Conservation (phyloP, 2,113 vertebrate genomes). For the Anser cygnoides region DNA sequence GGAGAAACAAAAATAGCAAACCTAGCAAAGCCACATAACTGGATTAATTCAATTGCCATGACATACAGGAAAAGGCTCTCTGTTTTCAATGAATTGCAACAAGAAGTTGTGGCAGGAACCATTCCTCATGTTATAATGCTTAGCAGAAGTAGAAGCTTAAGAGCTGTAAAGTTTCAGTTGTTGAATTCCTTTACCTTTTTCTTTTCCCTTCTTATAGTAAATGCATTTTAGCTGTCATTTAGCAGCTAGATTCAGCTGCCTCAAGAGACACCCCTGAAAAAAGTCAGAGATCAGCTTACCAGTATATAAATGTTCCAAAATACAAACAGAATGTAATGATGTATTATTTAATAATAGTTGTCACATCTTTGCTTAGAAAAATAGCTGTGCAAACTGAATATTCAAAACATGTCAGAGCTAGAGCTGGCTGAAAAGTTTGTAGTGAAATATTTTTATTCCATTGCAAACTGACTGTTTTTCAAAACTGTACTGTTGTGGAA, state of each 20-base stretch:
- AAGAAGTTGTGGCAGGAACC: neutral
- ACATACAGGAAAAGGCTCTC: slow-evolving; percentile 20
- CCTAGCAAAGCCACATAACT: slow-evolving; percentile 41
- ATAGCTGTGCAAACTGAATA: neutral
- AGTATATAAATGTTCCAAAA: neutral
- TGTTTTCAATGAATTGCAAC: slow-evolving; percentile 12
- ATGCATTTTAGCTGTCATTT: neutral
- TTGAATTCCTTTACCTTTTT: neutral
- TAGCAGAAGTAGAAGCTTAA: neutral
- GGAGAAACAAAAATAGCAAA: slow-evolving; percentile 51
- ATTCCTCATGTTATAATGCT: neutral
- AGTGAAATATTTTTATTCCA: neutral
- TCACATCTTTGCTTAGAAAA: neutral
- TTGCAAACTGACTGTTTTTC: neutral
- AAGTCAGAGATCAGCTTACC: neutral
- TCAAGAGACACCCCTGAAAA: neutral
- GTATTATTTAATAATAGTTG: slow-evolving; percentile 28
- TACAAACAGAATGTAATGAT: neutral
- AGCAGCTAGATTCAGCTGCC: neutral
- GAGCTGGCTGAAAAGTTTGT: neutral
- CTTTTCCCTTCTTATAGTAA: neutral
- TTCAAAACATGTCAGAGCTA: neutral
- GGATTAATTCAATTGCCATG: slow-evolving; percentile 12
- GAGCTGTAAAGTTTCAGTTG: neutral
- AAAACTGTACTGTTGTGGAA: neutral